Base-by-base conservation (phyloP, 2,888 invertebrate genomes). In the Microchrysa polita region DNA sequence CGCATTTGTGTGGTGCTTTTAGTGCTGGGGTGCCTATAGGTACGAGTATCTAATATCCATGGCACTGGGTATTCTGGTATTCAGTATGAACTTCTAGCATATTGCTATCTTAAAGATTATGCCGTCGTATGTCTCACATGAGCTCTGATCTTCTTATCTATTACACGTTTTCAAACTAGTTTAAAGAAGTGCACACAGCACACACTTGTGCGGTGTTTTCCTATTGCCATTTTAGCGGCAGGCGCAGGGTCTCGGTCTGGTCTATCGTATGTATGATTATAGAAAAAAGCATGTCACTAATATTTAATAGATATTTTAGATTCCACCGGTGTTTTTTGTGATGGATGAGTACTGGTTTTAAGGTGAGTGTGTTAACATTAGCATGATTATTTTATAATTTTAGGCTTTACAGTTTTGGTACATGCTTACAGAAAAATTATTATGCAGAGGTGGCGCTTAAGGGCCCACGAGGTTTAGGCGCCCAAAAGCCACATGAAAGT, bases 61-160 rank as follows among this genome's bases (percentile, higher is more conserved):
- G 27, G 27, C 7, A 34, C 27, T 34, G 27, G 27, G 27, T 34
- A 34, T 34, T 34, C 7, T 7, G 7, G 27, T 34, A 2, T 34
- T 34, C 27, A 34, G 27, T 34, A 2, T 34, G 4, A 34, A 34
- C 27, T 7, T 34, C 59, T 59, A 10, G 2, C 14, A 14, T 22
- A 22, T 9, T n/a, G 14, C 23, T 61, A 61, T 61, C 61, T n/a
- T 40, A 34, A 42, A 61, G 61, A 61, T 61, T 61, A 61, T 16
- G 61, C 61, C 42, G 34, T 61, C 61, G 61, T 61, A 12, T 40
- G 40, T 5, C 34, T 34, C 40, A 23, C 34, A 61, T 61, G 23
- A 61, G 34, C 34, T 61, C 61, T 61, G 61, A 61, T 61, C 61
- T 34, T 42, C 18, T 61, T 61, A 40, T 61, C 61, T 61, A 61